Percentiles rank a stretch among this genome's conserved stretches.
phyloP scores from a whole-genome alignment of 2,888 invertebrate genomes.

The Diarsia rubi region DNA sequence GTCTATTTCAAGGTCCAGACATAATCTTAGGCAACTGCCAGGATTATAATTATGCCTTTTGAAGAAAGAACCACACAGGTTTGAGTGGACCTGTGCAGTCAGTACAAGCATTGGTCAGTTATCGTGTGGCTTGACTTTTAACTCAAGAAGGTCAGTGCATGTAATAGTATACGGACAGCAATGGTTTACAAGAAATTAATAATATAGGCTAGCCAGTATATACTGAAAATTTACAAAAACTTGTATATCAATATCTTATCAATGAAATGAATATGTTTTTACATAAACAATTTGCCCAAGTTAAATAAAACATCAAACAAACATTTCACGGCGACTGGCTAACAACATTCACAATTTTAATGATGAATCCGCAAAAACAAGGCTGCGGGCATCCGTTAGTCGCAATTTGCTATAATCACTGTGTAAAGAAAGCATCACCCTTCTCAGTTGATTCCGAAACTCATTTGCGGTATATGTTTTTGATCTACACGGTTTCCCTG shows the following conservation, averaged over 20 bases:
- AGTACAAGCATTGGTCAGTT: too few relatives aligned
- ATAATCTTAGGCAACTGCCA: too few relatives aligned
- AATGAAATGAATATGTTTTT: not conserved
- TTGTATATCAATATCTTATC: not conserved
- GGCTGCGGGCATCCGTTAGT: constrained; percentile 79
- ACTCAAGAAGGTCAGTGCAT: too few relatives aligned
- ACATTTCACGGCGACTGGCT: constrained; percentile 41
- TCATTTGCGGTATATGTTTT: constrained; percentile 87
- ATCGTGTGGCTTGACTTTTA: too few relatives aligned
- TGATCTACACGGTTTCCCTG: constrained; percentile 76
- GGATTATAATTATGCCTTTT: too few relatives aligned
- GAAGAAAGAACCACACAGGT: too few relatives aligned
- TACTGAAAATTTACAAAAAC: not conserved
- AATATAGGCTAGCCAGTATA: not conserved
- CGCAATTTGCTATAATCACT: constrained; percentile 86
- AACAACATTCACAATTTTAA: constrained; percentile 70
- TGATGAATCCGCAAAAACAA: constrained; percentile 77
- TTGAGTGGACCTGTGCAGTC: too few relatives aligned
- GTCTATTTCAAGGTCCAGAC: too few relatives aligned
- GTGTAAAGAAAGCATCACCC: constrained; percentile 83
- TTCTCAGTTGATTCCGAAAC: constrained; percentile 81
- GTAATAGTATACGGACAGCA: not conserved
- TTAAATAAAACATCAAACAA: constrained; percentile 46
- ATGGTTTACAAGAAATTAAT: not conserved
- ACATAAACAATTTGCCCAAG: constrained; percentile 7